Conservation (phyloP, 2,113 vertebrate genomes). For the Podarcis muralis region DNA sequence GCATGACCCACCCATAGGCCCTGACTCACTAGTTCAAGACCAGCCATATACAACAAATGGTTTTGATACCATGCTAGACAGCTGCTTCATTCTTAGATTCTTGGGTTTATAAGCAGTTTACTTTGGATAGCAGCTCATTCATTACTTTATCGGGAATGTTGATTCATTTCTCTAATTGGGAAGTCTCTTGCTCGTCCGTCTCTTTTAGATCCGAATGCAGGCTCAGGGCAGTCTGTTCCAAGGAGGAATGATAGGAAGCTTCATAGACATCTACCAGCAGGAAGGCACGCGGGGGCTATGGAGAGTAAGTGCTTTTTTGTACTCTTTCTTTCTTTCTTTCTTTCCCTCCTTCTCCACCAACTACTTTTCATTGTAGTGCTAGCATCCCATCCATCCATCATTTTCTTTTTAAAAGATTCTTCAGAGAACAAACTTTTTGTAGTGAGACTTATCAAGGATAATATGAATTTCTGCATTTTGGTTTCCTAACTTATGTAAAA, state of each 20-base stretch:
- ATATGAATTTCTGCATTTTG: no score
- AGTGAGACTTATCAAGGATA: no score
- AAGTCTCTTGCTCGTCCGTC: rapidly evolving
- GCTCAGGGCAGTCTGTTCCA: conserved; percentile 94
- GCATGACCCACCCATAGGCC: background rate
- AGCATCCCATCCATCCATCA: background rate
- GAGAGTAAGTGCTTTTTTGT: conserved; percentile 82
- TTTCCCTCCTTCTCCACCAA: no score
- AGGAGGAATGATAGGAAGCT: conserved; percentile 96
- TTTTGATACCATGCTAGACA: background rate
- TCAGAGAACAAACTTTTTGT: no score
- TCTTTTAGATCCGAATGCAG: conserved; percentile 93
- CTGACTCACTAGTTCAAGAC: background rate
- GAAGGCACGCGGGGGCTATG: conserved; percentile 94
- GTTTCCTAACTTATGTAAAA: no score
- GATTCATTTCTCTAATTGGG: background rate
- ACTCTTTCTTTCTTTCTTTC: no score
- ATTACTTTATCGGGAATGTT: background rate
- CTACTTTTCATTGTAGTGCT: background rate
- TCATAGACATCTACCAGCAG: conserved; percentile 97
- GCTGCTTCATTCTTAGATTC: background rate
- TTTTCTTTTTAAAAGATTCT: background rate
- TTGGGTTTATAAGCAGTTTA: background rate
- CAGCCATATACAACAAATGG: background rate
- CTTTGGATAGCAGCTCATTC: background rate